These are phyloP conservation scores for Luperina nickerlii DNA, from an alignment of 2,888 invertebrate genomes.

Conservation along the genomic window DNA sequence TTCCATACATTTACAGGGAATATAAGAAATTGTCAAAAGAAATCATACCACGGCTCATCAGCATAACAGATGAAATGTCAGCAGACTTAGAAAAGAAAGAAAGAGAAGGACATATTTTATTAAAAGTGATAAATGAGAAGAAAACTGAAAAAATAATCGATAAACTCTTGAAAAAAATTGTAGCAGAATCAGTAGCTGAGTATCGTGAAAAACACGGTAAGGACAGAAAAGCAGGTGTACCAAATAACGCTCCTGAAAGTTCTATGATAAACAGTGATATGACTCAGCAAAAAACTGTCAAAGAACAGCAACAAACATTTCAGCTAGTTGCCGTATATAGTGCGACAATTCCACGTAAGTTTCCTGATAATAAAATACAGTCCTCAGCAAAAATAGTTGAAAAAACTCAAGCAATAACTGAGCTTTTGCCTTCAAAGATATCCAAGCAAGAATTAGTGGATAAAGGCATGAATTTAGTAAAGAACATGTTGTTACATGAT, in stretches of 20 bases:
- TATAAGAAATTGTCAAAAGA: not conserved
- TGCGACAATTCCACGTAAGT: not conserved
- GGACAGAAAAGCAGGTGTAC: not conserved
- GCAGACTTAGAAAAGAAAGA: slow-evolving; percentile 23
- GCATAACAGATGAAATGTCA: not conserved
- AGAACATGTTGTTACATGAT: not conserved
- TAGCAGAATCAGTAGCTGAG: not conserved
- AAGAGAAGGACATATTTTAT: not conserved
- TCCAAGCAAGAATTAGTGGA: not conserved
- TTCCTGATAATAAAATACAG: not conserved
- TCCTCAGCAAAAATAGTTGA: not conserved
- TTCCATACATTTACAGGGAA: slow-evolving; percentile 18
- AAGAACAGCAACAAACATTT: not conserved
- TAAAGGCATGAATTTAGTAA: not conserved
- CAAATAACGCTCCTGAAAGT: not conserved
- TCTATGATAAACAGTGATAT: not conserved
- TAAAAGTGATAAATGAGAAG: not conserved
- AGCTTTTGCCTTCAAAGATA: not conserved
- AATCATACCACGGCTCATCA: slow-evolving; percentile 12
- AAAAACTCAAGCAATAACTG: not conserved
- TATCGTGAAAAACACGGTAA: no score
- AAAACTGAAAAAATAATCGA: not conserved
- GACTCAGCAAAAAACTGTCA: not conserved
- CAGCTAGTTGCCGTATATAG: not conserved
- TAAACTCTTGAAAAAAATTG: slow-evolving; percentile 8